Evolutionary conservation across 2,888 invertebrate species (phyloP).

Genomic region (Protodeltote pygarga): DNA sequence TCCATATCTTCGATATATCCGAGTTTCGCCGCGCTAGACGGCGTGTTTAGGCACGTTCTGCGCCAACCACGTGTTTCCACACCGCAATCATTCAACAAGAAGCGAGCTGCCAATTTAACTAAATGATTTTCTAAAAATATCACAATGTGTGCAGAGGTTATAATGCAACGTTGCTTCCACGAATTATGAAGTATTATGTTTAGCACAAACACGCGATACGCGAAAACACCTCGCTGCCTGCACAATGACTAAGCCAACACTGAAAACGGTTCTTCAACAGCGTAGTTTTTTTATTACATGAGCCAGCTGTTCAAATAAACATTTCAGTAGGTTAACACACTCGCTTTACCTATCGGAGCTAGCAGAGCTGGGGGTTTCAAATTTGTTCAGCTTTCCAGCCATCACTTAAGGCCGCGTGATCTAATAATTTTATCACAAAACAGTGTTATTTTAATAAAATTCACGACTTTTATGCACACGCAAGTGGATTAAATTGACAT

Average conservation of each 20-base stretch:
- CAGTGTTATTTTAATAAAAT: slow-evolving; percentile 53
- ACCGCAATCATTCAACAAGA: slow-evolving; percentile 64
- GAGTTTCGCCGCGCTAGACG: slow-evolving; percentile 55
- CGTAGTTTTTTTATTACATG: slow-evolving; percentile 68
- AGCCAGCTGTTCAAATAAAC: slow-evolving; percentile 84
- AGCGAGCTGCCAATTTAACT: slow-evolving; percentile 78
- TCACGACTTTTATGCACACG: slow-evolving; percentile 67
- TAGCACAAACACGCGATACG: slow-evolving; percentile 65
- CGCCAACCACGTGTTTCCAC: slow-evolving; percentile 74
- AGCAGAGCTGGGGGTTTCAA: slow-evolving; percentile 95
- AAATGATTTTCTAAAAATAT: slow-evolving; percentile 83
- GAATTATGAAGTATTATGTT: slow-evolving; percentile 49
- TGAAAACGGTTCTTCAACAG: slow-evolving; percentile 63
- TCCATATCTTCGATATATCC: slow-evolving; percentile 66
- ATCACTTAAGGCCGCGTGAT: slow-evolving; percentile 65
- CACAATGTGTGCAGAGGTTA: slow-evolving; percentile 82
- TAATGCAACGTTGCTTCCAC: slow-evolving; percentile 64
- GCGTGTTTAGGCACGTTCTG: slow-evolving; percentile 54
- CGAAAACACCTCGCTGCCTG: slow-evolving; percentile 57
- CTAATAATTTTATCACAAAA: slow-evolving; percentile 47
- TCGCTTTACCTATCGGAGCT: slow-evolving; percentile 94
- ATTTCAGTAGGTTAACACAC: slow-evolving; percentile 71
- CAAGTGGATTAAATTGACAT: slow-evolving; percentile 60
- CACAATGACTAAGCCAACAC: slow-evolving; percentile 67
- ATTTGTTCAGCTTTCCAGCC: slow-evolving; percentile 87